These are phyloP conservation scores for Drosophila ustulata DNA, from an alignment of 2,888 invertebrate genomes.

Conservation along the genomic window DNA sequence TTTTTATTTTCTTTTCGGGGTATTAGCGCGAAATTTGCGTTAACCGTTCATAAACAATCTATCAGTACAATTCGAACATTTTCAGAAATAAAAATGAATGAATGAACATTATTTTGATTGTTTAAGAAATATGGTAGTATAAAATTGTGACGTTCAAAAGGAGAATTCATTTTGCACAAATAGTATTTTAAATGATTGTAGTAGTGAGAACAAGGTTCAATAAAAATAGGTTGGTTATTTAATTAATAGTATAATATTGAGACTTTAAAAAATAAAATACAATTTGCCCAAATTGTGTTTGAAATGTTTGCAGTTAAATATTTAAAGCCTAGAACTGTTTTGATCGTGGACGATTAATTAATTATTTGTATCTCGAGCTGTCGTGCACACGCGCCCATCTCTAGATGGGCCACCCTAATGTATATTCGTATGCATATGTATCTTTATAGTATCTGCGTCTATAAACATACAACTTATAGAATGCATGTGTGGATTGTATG, in stretches of 20 bases:
- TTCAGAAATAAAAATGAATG: not conserved
- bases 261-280: no score
- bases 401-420: constrained; percentile 17
- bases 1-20: not conserved
- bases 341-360: not conserved
- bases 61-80: not conserved
- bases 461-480: constrained; percentile 26
- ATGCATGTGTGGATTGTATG: constrained; percentile 17
- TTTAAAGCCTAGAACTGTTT: no score
- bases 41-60: no score
- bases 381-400: constrained; percentile 10
- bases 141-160: no score
- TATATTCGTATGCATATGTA: constrained; percentile 21
- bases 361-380: not conserved
- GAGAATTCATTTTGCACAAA: no score
- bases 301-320: no score
- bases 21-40: not conserved
- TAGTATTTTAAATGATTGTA: no score
- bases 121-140: no score
- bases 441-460: constrained; percentile 15
- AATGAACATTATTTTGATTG: not conserved
- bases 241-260: no score
- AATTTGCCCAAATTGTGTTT: no score
- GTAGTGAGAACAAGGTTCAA: no score
- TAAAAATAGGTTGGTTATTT: no score